Evolutionary conservation across 2,113 vertebrate genomes (phyloP).

Genomic region (Psammodynastes pulverulentus): DNA sequence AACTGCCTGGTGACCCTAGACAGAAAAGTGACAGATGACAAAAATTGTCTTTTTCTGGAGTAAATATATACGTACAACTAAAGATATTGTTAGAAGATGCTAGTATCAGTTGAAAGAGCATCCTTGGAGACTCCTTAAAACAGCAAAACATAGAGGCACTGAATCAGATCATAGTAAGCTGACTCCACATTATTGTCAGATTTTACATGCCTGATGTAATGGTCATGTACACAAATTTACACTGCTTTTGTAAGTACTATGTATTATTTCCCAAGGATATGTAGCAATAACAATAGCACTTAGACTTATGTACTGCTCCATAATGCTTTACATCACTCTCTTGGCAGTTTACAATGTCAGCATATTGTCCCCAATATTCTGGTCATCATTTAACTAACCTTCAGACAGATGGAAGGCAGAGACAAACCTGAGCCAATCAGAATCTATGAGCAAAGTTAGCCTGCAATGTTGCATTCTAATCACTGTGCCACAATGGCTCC

Average conservation of each 20-base stretch:
- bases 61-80: neutral
- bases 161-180: neutral
- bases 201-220: neutral
- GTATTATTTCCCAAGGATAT: neutral
- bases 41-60: neutral
- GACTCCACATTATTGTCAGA: neutral
- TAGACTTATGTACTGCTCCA: neutral
- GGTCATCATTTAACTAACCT: neutral
- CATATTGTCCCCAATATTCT: neutral
- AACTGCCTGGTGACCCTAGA: neutral
- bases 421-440: neutral
- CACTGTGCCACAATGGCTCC: neutral
- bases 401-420: neutral
- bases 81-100: neutral
- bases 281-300: neutral
- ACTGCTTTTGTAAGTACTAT: neutral
- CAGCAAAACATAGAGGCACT: neutral
- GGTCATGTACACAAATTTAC: neutral
- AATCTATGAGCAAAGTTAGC: neutral
- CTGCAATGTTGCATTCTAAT: neutral
- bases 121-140: neutral
- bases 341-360: neutral
- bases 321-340: neutral
- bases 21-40: neutral
- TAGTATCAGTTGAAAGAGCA: neutral